phyloP scores from a whole-genome alignment of 2,888 invertebrate genomes.

The Pseudoips prasinana region DNA sequence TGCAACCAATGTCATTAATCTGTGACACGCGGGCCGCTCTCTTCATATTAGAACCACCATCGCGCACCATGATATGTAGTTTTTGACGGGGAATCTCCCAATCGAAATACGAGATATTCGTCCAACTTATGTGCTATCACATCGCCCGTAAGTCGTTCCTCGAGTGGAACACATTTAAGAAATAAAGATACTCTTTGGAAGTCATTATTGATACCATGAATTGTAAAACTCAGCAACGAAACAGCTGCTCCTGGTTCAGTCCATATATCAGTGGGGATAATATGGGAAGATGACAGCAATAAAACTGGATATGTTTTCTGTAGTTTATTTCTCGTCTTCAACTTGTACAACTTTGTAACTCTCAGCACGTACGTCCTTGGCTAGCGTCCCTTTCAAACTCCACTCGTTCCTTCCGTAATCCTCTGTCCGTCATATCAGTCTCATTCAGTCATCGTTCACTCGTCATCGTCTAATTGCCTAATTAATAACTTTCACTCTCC shows the following conservation, averaged over 20 bases:
- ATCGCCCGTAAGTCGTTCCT: constrained; percentile 16
- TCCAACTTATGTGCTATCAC: constrained; percentile 12
- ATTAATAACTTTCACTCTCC: too few species aligned
- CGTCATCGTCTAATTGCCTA: too few species aligned
- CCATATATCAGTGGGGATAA: too few species aligned
- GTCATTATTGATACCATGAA: constrained; percentile 13
- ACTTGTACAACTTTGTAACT: too few species aligned
- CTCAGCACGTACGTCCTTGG: too few species aligned
- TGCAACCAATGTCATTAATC: constrained; percentile 12
- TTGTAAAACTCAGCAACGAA: constrained; percentile 19
- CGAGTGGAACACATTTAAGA: constrained; percentile 16
- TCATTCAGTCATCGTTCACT: too few species aligned
- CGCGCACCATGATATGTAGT: constrained; percentile 18
- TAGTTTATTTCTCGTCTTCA: too few species aligned
- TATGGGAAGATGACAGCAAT: too few species aligned
- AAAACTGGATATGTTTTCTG: too few species aligned
- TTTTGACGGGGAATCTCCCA: constrained; percentile 16
- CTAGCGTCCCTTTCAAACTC: too few species aligned
- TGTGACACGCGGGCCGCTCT: constrained; percentile 15
- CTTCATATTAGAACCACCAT: constrained; percentile 20
- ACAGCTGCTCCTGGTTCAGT: constrained; percentile 13
- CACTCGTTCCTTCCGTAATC: too few species aligned
- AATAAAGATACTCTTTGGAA: constrained; percentile 10
- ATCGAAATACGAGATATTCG: constrained; percentile 11
- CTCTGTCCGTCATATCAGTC: too few species aligned